Conservation (phyloP, 2,113 vertebrate species). For the Oryzias woworae region DNA sequence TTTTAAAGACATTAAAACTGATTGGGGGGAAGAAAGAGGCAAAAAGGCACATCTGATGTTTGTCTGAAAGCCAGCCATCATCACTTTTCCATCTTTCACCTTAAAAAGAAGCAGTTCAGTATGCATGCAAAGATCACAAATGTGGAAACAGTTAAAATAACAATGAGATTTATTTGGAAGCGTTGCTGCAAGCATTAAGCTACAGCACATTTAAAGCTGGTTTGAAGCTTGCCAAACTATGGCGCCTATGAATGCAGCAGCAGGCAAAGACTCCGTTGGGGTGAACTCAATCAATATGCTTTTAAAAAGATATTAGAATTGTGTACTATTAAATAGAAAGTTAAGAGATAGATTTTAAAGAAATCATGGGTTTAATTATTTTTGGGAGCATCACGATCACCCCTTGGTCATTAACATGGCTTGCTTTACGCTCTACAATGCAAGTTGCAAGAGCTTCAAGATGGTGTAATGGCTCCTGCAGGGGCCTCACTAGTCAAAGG, state of each 20-base stretch:
- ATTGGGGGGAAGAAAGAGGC: background rate
- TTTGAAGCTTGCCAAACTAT: constrained; percentile 17
- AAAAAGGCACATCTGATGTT: background rate
- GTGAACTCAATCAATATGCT: background rate
- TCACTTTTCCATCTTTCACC: constrained; percentile 5
- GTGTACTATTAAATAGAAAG: background rate
- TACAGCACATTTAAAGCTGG: constrained; percentile 17
- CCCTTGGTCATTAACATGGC: background rate
- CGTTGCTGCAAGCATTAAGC: constrained; percentile 25
- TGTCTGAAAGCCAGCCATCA: background rate
- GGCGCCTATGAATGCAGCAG: background rate
- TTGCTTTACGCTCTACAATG: constrained; percentile 9
- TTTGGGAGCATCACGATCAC: background rate
- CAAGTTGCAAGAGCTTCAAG: constrained; percentile 26
- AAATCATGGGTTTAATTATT: background rate
- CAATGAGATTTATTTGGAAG: constrained; percentile 14
- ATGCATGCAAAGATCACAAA: constrained; percentile 7
- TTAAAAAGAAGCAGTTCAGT: constrained; percentile 1
- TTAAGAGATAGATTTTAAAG: background rate
- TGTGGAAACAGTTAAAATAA: constrained; percentile 2
- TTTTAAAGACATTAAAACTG: background rate
- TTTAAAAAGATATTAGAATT: background rate
- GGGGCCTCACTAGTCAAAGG: constrained; percentile 22
- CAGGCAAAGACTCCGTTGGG: background rate
- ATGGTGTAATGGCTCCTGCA: constrained; percentile 19